Conservation (phyloP, 1,140 invertebrate species). For the Drosophila sproati region DNA sequence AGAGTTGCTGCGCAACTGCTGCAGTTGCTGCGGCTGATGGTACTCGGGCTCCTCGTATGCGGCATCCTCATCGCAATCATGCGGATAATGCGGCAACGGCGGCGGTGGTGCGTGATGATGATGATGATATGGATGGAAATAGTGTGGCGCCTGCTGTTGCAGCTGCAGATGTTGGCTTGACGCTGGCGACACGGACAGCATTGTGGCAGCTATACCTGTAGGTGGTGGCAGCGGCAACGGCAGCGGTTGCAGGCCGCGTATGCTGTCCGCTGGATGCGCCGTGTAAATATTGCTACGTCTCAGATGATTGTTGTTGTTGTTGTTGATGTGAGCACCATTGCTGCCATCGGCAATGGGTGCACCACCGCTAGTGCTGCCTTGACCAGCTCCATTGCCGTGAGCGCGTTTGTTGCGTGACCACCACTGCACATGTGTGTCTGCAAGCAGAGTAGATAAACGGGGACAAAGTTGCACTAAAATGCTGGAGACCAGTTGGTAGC, state of each 20-base stretch:
- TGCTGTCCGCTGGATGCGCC: slow-evolving; percentile 80
- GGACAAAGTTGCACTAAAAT: slow-evolving; percentile 24
- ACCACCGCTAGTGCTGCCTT: slow-evolving; percentile 45
- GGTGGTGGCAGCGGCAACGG: slow-evolving; percentile 55
- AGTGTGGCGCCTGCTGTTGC: slow-evolving; percentile 43
- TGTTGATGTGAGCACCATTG: slow-evolving; percentile 48
- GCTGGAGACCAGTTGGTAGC: slow-evolving; percentile 12
- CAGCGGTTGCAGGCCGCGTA: slow-evolving; percentile 72
- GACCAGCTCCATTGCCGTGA: slow-evolving; percentile 61
- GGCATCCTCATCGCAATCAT: slow-evolving; percentile 69
- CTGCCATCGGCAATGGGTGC: slow-evolving; percentile 51
- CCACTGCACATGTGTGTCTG: slow-evolving; percentile 83
- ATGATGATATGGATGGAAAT: slow-evolving; percentile 72
- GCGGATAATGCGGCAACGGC: slow-evolving; percentile 53
- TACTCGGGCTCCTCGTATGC: slow-evolving; percentile 79
- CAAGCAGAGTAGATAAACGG: slow-evolving; percentile 12
- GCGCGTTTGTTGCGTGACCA: slow-evolving; percentile 83
- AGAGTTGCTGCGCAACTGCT: slow-evolving; percentile 49
- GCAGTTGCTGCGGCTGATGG: slow-evolving; percentile 77
- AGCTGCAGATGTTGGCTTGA: slow-evolving; percentile 38
- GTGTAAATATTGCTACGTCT: slow-evolving; percentile 82
- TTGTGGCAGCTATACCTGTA: slow-evolving; percentile 30
- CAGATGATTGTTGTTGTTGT: slow-evolving; percentile 83
- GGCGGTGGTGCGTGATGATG: slow-evolving; percentile 31
- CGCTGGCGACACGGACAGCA: slow-evolving; percentile 45